A percentile compares a stretch with the other conserved stretches of the same genome.
Evolutionary conservation across 1,140 invertebrate genomes (phyloP).

Genomic region (Homalodisca vitripennis): DNA sequence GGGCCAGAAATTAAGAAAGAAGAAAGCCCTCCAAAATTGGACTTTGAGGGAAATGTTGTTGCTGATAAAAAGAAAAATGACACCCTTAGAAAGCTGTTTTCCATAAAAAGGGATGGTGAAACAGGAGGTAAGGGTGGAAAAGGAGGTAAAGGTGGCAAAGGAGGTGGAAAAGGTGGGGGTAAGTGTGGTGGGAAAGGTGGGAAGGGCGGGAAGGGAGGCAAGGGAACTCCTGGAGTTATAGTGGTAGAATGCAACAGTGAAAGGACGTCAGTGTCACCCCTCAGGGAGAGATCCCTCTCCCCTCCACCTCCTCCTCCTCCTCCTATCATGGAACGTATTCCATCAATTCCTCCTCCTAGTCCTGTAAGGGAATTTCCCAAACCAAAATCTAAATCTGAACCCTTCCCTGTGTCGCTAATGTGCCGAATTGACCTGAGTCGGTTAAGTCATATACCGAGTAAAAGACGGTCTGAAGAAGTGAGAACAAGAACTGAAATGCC

Average conservation of each 20-base stretch:
- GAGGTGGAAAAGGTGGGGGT: slow-evolving; percentile 53
- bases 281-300: slow-evolving; percentile 5
- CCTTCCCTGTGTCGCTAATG: slow-evolving; percentile 17
- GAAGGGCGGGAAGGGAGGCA: slow-evolving; percentile 45
- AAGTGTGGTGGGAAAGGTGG: slow-evolving; percentile 49
- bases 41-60: slow-evolving; percentile 56
- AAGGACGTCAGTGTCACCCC: slow-evolving; percentile 42
- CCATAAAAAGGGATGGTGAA: slow-evolving; percentile 54
- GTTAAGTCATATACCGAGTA: slow-evolving; percentile 31
- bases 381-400: too few relatives aligned
- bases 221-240: slow-evolving; percentile 41
- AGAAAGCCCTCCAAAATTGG: slow-evolving; percentile 53
- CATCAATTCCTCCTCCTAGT: slow-evolving; percentile 20
- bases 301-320: slow-evolving; percentile 15
- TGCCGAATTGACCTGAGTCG: slow-evolving; percentile 33
- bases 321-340: slow-evolving; percentile 26
- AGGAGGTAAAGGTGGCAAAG: slow-evolving; percentile 58
- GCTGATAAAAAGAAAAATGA: slow-evolving; percentile 71
- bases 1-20: slow-evolving; percentile 42
- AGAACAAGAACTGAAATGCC: slow-evolving; percentile 53
- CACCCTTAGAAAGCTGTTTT: slow-evolving; percentile 65
- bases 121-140: slow-evolving; percentile 59
- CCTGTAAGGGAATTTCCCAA: slow-evolving; percentile 9
- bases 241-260: slow-evolving; percentile 45
- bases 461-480: slow-evolving; percentile 47